Conservation (phyloP, 2,113 vertebrate species). For the Columba janthina region DNA sequence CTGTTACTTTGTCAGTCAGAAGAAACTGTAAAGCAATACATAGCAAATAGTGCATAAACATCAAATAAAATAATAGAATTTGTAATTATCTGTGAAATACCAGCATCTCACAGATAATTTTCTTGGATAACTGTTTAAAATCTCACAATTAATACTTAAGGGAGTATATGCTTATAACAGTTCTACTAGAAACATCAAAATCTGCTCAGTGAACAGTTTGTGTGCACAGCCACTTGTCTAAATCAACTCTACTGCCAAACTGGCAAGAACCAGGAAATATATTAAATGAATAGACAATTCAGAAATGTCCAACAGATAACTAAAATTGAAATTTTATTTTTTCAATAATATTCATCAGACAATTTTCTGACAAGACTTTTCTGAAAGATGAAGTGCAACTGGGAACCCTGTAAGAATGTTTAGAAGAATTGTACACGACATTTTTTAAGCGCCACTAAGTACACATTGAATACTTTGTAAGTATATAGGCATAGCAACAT, state of each 20-base stretch:
- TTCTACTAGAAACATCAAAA: conserved; percentile 13
- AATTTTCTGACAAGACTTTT: conserved; percentile 81
- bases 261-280: conserved; percentile 22
- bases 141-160: neutral
- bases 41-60: neutral
- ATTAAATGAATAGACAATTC: conserved; percentile 80
- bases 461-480: conserved; percentile 86
- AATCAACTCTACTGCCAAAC: conserved; percentile 25
- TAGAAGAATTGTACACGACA: conserved; percentile 81
- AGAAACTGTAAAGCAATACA: neutral
- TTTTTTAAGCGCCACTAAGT: conserved; percentile 81
- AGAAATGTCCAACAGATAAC: conserved; percentile 81
- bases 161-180: neutral
- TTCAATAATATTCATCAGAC: conserved; percentile 79
- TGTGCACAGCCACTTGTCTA: conserved; percentile 29
- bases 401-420: conserved; percentile 83
- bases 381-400: conserved; percentile 80
- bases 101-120: neutral
- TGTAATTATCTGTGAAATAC: neutral
- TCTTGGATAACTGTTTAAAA: neutral
- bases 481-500: conserved; percentile 85
- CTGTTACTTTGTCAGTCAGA: neutral
- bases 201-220: conserved; percentile 30
- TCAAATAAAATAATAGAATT: neutral
- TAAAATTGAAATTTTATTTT: conserved; percentile 83